Conservation (phyloP, 2,113 vertebrate genomes). For the Proterorhinus semilunaris region DNA sequence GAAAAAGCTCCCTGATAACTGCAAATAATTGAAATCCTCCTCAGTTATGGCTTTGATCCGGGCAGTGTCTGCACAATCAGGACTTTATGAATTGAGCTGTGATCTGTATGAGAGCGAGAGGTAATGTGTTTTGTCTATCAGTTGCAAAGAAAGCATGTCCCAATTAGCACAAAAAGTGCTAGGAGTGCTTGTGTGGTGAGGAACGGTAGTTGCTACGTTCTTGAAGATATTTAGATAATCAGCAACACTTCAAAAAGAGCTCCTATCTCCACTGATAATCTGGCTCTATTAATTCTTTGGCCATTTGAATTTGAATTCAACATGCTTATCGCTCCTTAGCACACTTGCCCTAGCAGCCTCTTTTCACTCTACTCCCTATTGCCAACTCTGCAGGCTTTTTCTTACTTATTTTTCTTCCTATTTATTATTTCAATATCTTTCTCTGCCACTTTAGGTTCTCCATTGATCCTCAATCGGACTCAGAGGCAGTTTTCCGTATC, state of each 20-base stretch:
- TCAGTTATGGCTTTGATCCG: conserved; percentile 19
- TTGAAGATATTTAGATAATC: conserved; percentile 68
- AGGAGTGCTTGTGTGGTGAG: conserved; percentile 43
- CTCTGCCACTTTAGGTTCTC: conserved; percentile 77
- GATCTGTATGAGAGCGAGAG: conserved; percentile 15
- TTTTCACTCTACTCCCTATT: conserved; percentile 25
- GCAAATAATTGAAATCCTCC: conserved; percentile 25
- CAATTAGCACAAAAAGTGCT: conserved; percentile 55
- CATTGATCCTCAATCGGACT: conserved; percentile 86
- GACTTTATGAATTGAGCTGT: conserved; percentile 18
- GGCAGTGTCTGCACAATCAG: conserved; percentile 6
- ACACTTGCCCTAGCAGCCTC: conserved; percentile 51
- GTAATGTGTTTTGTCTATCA: conserved; percentile 42
- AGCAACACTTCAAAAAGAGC: conserved; percentile 63
- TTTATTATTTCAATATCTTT: conserved; percentile 17
- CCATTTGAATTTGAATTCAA: conserved; percentile 51
- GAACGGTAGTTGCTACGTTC: conserved; percentile 56
- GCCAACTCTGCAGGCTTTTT: conserved; percentile 25
- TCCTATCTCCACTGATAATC: conserved; percentile 67
- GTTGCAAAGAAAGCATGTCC: conserved; percentile 39
- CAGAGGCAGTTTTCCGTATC: conserved; percentile 84
- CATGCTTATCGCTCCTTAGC: conserved; percentile 60
- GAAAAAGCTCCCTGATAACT: conserved; percentile 18
- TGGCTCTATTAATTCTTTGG: conserved; percentile 68
- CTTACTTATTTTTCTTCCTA: conserved; percentile 23